Evolutionary conservation across 2,888 invertebrate species (phyloP).

Genomic region (Morinoia aosen): DNA sequence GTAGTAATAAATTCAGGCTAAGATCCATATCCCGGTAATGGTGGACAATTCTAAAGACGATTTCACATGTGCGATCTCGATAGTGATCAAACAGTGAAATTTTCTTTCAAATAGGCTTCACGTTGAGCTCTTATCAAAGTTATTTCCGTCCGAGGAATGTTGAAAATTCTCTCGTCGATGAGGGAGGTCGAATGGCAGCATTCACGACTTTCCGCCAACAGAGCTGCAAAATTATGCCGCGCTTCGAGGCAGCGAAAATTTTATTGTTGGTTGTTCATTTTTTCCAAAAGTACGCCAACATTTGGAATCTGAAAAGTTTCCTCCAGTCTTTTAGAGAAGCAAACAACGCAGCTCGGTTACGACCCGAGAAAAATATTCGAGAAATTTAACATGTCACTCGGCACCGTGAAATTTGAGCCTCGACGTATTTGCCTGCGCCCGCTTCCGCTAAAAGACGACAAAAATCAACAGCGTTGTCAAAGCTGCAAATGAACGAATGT

Average conservation of each 20-base stretch:
- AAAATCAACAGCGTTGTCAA: conserved; percentile 30
- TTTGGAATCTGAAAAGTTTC: neutral
- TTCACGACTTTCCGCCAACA: neutral
- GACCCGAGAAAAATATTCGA: conserved; percentile 14
- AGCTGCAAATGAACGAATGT: neutral
- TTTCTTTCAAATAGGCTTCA: neutral
- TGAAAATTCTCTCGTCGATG: neutral
- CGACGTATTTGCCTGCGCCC: neutral
- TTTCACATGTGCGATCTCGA: no score
- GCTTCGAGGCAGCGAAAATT: neutral
- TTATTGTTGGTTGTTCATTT: neutral
- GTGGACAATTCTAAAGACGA: no score
- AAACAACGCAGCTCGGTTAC: conserved; percentile 25
- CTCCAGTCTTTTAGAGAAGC: neutral
- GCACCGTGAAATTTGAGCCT: conserved; percentile 30
- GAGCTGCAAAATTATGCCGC: neutral
- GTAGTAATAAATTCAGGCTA: no score
- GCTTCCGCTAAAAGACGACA: neutral
- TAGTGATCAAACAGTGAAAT: no score
- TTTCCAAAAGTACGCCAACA: neutral
- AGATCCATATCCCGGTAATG: no score
- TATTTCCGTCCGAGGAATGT: neutral
- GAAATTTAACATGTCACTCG: conserved; percentile 29
- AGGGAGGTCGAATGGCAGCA: neutral
- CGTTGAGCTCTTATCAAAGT: neutral